Percentiles rank a stretch among this genome's conserved stretches.
Conservation (phyloP, 2,888 invertebrate species). For the Caenorhabditis becei region DNA sequence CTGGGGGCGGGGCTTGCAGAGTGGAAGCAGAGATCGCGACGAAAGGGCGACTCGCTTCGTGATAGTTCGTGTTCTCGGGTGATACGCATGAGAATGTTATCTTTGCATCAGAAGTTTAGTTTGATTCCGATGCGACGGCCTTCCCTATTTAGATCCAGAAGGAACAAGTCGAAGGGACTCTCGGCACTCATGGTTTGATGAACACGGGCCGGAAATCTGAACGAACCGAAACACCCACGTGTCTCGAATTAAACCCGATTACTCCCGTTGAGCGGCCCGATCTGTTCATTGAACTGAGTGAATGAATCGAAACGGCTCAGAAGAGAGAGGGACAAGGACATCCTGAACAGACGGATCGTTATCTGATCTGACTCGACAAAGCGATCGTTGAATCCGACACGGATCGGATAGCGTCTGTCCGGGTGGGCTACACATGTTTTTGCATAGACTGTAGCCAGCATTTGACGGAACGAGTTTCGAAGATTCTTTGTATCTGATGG, state of each 20-base stretch:
- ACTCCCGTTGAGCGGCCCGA: background rate
- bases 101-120: constrained; percentile 7
- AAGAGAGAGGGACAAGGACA: background rate
- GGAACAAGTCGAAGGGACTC: too few species aligned
- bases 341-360: background rate
- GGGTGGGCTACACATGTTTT: background rate
- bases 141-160: too few species aligned
- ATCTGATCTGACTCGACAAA: background rate
- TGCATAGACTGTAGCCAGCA: background rate
- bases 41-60: constrained; percentile 16
- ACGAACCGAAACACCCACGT: constrained; percentile 38
- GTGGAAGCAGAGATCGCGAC: constrained; percentile 37
- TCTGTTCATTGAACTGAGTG: constrained; percentile 13
- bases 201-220: constrained; percentile 12
- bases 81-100: constrained; percentile 3
- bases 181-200: constrained; percentile 24
- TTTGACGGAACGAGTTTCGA: background rate
- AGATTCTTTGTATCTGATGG: too few species aligned
- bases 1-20: constrained; percentile 28
- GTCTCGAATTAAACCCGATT: constrained; percentile 7
- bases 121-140: constrained; percentile 19
- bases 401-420: background rate
- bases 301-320: background rate
- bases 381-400: background rate
- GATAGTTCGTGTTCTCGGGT: constrained; percentile 29